Base-by-base conservation (phyloP, 1,140 invertebrate genomes). In the Heliconius hewitsoni region DNA sequence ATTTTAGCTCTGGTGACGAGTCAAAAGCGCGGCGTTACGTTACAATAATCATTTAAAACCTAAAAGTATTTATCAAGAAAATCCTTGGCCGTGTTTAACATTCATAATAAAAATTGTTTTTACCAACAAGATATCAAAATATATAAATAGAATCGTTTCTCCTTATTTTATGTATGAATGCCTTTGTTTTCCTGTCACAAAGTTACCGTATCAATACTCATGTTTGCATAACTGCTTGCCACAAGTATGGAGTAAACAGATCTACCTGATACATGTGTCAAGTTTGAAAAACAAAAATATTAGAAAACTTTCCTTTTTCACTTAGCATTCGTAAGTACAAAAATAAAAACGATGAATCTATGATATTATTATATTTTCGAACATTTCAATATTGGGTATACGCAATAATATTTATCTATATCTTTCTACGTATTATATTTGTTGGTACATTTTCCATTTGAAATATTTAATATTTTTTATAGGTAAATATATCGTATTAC, bases 161-260 rank as follows among this genome's bases (percentile, higher is more conserved):
- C n/a, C 13, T 71, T 77, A 77, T 77, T 42, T 46, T 79, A 79
- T 76, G 50, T 80, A 34, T 76, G 77, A 85, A 84, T 84, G 77
- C 78, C 80, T 82, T 85, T 85, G 84, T 85, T 85, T 83, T 82
- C 79, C 80, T 77, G 75, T 76, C 77, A 73, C 37, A 78, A 85
- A 83, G 80, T 83, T 85, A 80, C 80, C 76, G 76, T 83, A 85
- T 83, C 84, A 83, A 85, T 85, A 85, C 73, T 77, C 30, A 34
- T 85, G 84, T 85, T 85, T 85, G 84, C 84, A 83, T 83, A 83
- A 85, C 80, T 79, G 78, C 82, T 85, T 81, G 82, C 57, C 60
- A 80, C 76, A 60, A 80, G 78, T 77, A 72, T 78, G 78, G 60
- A 76, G 82, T 82, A 85, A 83, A 85, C 84, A 85, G 75, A 75